A percentile compares a stretch with the other conserved stretches of the same genome.
Conservation (phyloP, 2,113 vertebrate genomes). For the Ophiodon elongatus region DNA sequence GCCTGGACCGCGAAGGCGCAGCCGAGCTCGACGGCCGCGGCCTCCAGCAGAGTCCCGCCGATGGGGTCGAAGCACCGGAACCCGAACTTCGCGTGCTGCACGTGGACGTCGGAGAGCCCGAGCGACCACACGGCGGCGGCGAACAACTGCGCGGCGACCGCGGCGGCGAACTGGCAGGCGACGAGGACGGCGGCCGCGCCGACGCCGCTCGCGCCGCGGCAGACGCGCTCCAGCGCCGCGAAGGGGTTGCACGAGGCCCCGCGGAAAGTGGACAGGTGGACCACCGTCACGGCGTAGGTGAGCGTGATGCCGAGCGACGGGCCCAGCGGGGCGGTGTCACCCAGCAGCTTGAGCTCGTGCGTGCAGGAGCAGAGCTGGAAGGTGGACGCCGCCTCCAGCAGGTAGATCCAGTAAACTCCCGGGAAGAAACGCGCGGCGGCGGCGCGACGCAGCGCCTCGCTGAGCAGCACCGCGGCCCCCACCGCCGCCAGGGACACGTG, state of each 20-base stretch:
- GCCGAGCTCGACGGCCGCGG: conserved; percentile 84
- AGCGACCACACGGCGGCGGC: conserved; percentile 83
- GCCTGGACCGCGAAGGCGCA: conserved; percentile 88
- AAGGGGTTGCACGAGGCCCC: conserved; percentile 85
- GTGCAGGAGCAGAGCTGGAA: conserved; percentile 91
- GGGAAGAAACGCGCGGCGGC: conserved; percentile 15
- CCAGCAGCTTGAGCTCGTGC: conserved; percentile 86
- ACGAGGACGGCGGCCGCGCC: conserved; percentile 58
- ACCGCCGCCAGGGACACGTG: conserved; percentile 58
- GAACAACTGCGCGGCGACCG: conserved; percentile 74
- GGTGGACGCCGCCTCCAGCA: conserved; percentile 85
- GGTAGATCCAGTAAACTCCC: conserved; percentile 28
- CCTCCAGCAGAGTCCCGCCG: conserved; percentile 81
- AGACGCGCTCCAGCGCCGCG: conserved; percentile 79
- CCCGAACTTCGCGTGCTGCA: conserved; percentile 58
- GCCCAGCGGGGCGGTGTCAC: conserved; percentile 53
- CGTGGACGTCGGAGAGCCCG: conserved; percentile 82
- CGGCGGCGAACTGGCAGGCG: conserved; percentile 82
- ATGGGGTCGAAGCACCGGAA: conserved; percentile 84
- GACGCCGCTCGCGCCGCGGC: conserved; percentile 56
- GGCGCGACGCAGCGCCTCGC: conserved; percentile 62
- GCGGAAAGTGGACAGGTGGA: conserved; percentile 85
- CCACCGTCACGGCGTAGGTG: conserved; percentile 83
- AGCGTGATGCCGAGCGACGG: conserved; percentile 77
- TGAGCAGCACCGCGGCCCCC: conserved; percentile 60